A percentile compares a stretch with the other conserved stretches of the same genome.
These are phyloP conservation scores for Bolborhynchus lineola DNA, from an alignment of 2,113 vertebrate genomes.

Conservation along the genomic window DNA sequence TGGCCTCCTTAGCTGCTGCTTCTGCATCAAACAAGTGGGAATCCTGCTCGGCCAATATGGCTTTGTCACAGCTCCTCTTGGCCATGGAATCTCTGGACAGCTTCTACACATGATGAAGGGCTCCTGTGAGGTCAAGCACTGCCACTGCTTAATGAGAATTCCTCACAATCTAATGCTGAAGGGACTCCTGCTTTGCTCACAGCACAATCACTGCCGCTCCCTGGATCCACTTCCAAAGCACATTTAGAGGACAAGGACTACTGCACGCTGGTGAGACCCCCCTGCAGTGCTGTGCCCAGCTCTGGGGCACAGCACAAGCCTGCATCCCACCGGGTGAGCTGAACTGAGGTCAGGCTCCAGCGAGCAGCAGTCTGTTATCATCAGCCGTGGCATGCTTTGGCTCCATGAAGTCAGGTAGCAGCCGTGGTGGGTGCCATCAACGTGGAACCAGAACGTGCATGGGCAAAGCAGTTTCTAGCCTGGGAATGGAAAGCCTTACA, in stretches of 20 bases:
- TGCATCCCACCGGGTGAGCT: not conserved
- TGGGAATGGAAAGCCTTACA: not conserved
- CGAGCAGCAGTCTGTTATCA: not conserved
- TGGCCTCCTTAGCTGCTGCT: not conserved
- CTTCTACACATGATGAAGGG: not conserved
- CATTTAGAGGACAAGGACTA: not conserved
- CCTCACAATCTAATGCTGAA: not conserved
- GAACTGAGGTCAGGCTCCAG: not conserved
- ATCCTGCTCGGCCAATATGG: not conserved
- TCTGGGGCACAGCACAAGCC: not conserved
- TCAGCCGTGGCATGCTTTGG: not conserved
- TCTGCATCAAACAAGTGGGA: not conserved
- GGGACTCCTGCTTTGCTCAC: not conserved
- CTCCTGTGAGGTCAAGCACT: not conserved
- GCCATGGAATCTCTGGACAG: not conserved
- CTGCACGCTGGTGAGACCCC: not conserved
- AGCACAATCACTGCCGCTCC: not conserved
- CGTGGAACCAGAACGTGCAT: accelerated
- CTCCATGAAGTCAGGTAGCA: not conserved
- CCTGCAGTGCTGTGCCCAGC: not conserved
- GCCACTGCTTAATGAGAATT: not conserved
- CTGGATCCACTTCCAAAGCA: not conserved
- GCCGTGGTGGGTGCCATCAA: accelerated
- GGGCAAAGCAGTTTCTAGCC: too few species aligned
- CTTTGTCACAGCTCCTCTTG: not conserved